Conservation (phyloP, 2,888 invertebrate genomes). For the Metallyticus violacea region DNA sequence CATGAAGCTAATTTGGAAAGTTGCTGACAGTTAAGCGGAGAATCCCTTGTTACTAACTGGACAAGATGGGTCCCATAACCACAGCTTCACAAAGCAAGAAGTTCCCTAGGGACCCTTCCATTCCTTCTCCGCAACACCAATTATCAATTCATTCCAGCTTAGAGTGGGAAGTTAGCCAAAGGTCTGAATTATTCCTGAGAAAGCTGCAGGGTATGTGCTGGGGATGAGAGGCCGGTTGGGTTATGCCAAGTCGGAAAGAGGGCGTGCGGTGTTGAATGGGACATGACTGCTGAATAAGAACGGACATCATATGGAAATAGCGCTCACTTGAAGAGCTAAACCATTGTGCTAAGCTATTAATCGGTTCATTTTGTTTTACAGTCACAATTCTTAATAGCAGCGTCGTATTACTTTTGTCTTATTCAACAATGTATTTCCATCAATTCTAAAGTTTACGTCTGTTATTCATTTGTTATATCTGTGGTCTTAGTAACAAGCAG, state of each 20-base stretch:
- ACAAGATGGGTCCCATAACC: background rate
- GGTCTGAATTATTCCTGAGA: slow-evolving; percentile 46
- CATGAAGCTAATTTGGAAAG: background rate
- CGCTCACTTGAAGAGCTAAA: no score
- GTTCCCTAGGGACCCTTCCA: background rate
- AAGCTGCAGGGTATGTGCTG: background rate
- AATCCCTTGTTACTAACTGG: background rate
- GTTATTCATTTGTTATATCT: no score
- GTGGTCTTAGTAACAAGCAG: no score
- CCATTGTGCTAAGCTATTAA: no score
- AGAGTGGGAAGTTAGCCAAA: slow-evolving; percentile 49
- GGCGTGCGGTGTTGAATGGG: no score
- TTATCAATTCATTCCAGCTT: slow-evolving; percentile 53
- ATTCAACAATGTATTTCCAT: no score
- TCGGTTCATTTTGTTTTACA: no score
- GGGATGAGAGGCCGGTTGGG: background rate
- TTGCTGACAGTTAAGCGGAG: background rate
- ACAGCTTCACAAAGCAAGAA: background rate
- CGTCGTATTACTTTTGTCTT: no score
- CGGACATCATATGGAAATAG: no score
- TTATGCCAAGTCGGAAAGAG: background rate
- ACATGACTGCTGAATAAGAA: background rate
- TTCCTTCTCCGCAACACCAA: slow-evolving; percentile 35
- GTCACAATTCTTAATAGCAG: no score
- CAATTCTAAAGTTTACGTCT: no score